phyloP scores from a whole-genome alignment of 2,888 invertebrate genomes.

The Sinodicranocentrus sp. region DNA sequence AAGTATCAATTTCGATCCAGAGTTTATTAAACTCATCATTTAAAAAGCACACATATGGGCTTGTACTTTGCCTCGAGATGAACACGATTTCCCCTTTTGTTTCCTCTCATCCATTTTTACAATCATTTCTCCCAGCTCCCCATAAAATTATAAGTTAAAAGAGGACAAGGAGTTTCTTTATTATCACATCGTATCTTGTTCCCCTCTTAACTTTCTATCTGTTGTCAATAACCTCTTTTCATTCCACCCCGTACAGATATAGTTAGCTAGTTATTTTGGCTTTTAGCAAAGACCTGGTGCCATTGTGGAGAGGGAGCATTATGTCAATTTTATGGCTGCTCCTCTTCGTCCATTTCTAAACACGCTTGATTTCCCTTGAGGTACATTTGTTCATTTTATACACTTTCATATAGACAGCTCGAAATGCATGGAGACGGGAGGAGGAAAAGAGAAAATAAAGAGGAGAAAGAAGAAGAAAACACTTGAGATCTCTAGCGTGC shows the following conservation, averaged over 20 bases:
- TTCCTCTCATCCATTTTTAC: not conserved
- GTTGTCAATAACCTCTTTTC: conserved; percentile 38
- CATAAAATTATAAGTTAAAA: conserved; percentile 17
- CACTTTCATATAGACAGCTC: conserved; percentile 43
- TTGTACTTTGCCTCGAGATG: too few species aligned
- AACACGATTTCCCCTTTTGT: too few species aligned
- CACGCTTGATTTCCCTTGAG: conserved; percentile 72
- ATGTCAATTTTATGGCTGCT: conserved; percentile 73
- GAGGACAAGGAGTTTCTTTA: not conserved
- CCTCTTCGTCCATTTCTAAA: conserved; percentile 73
- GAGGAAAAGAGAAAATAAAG: conserved; percentile 11
- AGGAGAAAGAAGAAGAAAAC: not conserved
- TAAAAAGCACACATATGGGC: too few species aligned
- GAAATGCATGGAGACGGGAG: conserved; percentile 16
- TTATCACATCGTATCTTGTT: conserved; percentile 22
- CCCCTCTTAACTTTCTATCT: conserved; percentile 47
- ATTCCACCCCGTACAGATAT: not conserved
- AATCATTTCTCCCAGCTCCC: not conserved
- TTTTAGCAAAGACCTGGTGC: conserved; percentile 38
- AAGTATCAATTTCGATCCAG: too few species aligned
- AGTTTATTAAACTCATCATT: too few species aligned
- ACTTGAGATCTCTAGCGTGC: not conserved
- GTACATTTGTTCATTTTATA: conserved; percentile 72
- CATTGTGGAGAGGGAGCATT: conserved; percentile 67
- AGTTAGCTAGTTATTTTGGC: conserved; percentile 38